Conservation (phyloP, 2,888 invertebrate genomes). For the Ariolimax columbianus region DNA sequence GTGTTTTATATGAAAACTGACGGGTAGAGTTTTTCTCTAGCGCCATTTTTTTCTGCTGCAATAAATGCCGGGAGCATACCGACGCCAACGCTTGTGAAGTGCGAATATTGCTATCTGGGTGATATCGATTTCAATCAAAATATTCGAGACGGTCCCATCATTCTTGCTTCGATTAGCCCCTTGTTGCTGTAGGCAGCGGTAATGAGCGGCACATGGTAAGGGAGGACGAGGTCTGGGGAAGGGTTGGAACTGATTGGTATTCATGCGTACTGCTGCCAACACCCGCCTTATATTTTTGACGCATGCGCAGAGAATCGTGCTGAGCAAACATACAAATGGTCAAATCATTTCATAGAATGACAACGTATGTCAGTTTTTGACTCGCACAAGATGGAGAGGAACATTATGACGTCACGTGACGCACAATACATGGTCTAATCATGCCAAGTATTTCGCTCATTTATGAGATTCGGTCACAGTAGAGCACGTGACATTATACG, state of each 20-base stretch:
- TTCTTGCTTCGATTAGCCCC: slow-evolving; percentile 11
- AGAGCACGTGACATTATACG: too few species aligned
- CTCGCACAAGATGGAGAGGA: too few species aligned
- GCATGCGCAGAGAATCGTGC: neutral
- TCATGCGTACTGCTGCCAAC: neutral
- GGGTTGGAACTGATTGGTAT: neutral
- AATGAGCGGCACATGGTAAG: neutral
- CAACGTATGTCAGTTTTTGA: too few species aligned
- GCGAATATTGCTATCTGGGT: slow-evolving; percentile 12
- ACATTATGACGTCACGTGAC: too few species aligned
- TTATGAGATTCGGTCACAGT: too few species aligned
- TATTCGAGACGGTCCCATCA: slow-evolving; percentile 3
- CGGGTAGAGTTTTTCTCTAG: neutral
- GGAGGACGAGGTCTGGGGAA: neutral
- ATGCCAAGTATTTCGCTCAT: too few species aligned
- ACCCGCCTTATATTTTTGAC: neutral
- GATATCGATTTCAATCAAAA: slow-evolving; percentile 25
- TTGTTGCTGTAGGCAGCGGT: neutral
- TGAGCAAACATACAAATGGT: too few species aligned
- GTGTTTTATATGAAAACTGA: neutral
- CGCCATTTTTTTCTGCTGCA: neutral
- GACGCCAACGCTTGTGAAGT: neutral
- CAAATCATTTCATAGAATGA: too few species aligned
- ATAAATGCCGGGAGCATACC: neutral
- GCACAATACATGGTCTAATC: too few species aligned